Base-by-base conservation (phyloP, 2,888 invertebrate genomes). In the Parnassius apollo region DNA sequence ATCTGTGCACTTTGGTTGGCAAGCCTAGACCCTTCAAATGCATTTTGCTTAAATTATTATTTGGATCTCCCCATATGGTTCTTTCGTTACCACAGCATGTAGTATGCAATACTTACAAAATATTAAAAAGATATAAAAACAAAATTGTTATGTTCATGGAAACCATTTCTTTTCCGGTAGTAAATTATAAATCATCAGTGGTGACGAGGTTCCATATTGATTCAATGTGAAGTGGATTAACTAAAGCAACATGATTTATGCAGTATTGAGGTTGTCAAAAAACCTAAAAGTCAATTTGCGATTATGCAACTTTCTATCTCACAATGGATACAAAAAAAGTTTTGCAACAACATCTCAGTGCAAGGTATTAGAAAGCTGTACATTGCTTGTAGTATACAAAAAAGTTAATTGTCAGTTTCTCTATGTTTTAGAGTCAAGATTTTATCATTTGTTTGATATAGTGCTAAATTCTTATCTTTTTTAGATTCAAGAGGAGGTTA, bases 401-500 rank as follows among this genome's bases (percentile, higher is more conserved):
- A 44, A 54, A 44, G 2, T 45, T 18, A 11, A 18, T 7, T 22
- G 0, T 9, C 1, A 22, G 1, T 44, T 18, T 11, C n/a, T 9
- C 42, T 10, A 44, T 44, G 10, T 18, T 18, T 18, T 13, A 54
- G 11, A 44, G 9, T 2, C 7, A 51, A 7, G 7, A 44, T 3
- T 54, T 44, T 54, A 44, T 71, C 76, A 72, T 72, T 69, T 75
- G 71, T 18, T 50, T 3, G 46, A 46, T 10, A 11, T 7, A 4
- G 46, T 11, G 12, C 12, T n/a, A 1, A 7, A 46, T 12, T 22
- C 9, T 57, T 57, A 63, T 63, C 61, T 62, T 25, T 80, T 88
- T 76, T 65, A 98, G 98, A 96, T 98, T 72, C 94, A 95, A 83
- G 95, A 96, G 78, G 97, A 97, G 87, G 96, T 98, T 48, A 93